Evolutionary conservation across 2,797 vertebrate species (phyloP), one percentile per base, ranked within the genome.

Genomic region (Epinephelus malabaricus): DNA sequence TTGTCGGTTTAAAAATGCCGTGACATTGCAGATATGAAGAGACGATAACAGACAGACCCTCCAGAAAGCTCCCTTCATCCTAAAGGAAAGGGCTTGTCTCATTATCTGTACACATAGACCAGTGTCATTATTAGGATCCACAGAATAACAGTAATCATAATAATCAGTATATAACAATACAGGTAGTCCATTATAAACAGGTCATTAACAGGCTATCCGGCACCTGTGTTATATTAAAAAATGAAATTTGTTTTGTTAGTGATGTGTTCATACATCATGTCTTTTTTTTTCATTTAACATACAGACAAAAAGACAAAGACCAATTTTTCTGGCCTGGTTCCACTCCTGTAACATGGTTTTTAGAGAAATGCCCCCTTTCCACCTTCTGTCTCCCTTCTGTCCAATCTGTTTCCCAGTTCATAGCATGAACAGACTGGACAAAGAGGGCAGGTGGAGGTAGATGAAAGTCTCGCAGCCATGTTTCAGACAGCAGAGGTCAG

Each of bases 121-220:
- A 88, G 90, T 85, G 90, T 88, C 90, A 85, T 89, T 71, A 82
- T 88, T 78, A 91, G 84, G 88, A 87, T 81, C 86, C 87, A 92
- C 90, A 91, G 85, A 92, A 73, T 88, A 87, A 93, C 87, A 91
- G 85, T 79, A 82, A 71, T 86, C 83, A 83, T 84, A 88, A 81
- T 89, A 86, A 90, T 89, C 77, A 81, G 79, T 81, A 88, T 91
- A 89, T 85, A 91, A 92, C 89, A 91, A 90, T 81, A 90, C 90
- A 88, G 81, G 81, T 87, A 85, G 83, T 82, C 86, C 78, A 82
- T 92, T 91, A 92, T 88, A 93, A 95, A 94, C 92, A 82, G 63
- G 86, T 93, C 69, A 83, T 88, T 70, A 91, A 93, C 94, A 96
- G 95, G 94, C 92, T 94, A 89, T 93, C 93, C 93, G 92, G 94